These are phyloP conservation scores for Elysia chlorotica DNA, from an alignment of 1,140 invertebrate genomes.

Conservation along the genomic window DNA sequence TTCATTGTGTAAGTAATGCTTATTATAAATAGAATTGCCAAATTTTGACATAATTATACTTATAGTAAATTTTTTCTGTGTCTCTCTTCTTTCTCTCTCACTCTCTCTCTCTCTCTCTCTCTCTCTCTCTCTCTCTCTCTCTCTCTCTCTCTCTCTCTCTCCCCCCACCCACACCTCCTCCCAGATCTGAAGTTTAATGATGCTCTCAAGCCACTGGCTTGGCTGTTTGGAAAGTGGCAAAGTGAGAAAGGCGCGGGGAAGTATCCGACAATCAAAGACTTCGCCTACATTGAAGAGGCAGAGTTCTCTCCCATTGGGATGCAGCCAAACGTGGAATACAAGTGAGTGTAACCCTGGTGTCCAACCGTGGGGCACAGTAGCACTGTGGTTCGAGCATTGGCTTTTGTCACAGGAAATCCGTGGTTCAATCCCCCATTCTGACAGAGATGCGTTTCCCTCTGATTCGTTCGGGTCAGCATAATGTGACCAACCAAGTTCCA, in stretches of 20 bases:
- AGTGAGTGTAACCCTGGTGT: too few relatives aligned
- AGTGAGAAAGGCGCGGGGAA: conserved; percentile 65
- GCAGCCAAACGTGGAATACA: conserved; percentile 11
- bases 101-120: conserved; percentile 4
- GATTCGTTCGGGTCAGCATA: too few relatives aligned
- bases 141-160: not conserved
- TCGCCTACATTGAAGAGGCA: conserved; percentile 69
- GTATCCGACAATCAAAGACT: conserved; percentile 70
- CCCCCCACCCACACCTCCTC: not conserved
- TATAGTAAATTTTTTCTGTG: too few relatives aligned
- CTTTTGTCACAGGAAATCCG: too few relatives aligned
- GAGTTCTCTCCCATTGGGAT: conserved; percentile 68
- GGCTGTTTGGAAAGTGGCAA: conserved; percentile 70
- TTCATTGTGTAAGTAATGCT: not conserved
- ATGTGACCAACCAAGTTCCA: too few relatives aligned
- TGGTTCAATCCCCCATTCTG: too few relatives aligned
- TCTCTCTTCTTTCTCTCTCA: not conserved
- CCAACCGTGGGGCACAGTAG: too few relatives aligned
- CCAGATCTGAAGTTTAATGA: conserved; percentile 23
- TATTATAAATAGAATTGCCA: not conserved
- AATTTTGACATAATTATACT: too few relatives aligned
- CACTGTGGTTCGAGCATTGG: too few relatives aligned
- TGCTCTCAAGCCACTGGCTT: conserved; percentile 64
- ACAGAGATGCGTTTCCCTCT: too few relatives aligned
- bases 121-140: not conserved